These are phyloP conservation scores for Zaprionus vittiger DNA, from an alignment of 1,140 invertebrate species.

Conservation along the genomic window DNA sequence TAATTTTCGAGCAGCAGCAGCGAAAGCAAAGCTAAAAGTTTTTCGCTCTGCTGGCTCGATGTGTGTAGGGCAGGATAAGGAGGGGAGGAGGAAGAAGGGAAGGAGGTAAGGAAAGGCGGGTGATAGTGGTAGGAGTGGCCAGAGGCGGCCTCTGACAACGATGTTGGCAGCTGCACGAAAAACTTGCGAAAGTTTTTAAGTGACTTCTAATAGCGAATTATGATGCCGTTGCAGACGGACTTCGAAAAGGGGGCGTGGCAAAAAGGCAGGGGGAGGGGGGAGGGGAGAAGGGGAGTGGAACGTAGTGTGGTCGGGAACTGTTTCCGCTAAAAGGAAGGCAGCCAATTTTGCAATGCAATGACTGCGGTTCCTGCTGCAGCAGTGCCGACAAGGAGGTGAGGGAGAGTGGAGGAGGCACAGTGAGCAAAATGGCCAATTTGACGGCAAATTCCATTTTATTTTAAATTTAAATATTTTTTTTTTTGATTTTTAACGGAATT, in stretches of 20 bases:
- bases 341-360: constrained; percentile 64
- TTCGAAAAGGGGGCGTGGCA: constrained; percentile 15
- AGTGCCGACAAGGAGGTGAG: neutral
- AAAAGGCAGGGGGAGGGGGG: constrained; percentile 4
- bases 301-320: neutral
- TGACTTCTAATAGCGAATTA: constrained; percentile 82
- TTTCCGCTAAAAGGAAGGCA: constrained; percentile 46
- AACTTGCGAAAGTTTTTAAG: constrained; percentile 79
- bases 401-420: no score
- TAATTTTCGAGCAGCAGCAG: constrained; percentile 51
- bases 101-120: neutral
- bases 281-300: neutral
- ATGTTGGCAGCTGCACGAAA: constrained; percentile 78
- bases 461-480: no score
- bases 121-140: constrained; percentile 40
- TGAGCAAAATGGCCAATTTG: no score
- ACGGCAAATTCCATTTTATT: no score
- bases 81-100: neutral
- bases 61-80: neutral
- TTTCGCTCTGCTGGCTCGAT: constrained; percentile 31
- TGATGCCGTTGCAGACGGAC: constrained; percentile 52
- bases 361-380: constrained; percentile 35
- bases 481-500: no score
- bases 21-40: constrained; percentile 47
- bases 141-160: constrained; percentile 65